These are phyloP conservation scores for Oligia fasciuncula DNA, from an alignment of 2,888 invertebrate genomes.

Conservation along the genomic window DNA sequence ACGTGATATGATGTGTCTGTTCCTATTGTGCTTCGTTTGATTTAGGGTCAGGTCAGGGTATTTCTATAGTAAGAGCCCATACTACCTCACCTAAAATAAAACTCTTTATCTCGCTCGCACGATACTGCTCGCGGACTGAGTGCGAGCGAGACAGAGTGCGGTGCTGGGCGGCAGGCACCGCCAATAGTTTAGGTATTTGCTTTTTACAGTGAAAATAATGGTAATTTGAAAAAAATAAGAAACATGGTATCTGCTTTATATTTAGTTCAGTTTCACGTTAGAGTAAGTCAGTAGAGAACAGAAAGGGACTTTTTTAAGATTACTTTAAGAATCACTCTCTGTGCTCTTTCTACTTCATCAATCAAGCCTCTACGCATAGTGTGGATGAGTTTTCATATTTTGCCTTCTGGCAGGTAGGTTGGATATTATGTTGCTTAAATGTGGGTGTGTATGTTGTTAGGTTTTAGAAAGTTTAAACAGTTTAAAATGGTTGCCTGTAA, in stretches of 20 bases:
- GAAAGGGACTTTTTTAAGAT: neutral
- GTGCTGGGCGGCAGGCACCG: too few species aligned
- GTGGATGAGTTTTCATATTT: neutral
- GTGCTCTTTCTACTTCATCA: slow-evolving; percentile 2
- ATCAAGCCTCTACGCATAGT: neutral
- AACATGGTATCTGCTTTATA: too few species aligned
- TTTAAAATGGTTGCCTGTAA: too few species aligned
- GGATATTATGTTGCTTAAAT: neutral
- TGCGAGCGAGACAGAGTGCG: too few species aligned
- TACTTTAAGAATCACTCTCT: neutral
- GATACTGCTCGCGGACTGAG: too few species aligned
- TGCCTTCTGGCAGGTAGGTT: neutral
- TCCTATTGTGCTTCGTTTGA: neutral
- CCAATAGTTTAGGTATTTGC: too few species aligned
- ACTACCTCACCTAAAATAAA: too few species aligned
- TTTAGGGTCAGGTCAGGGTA: neutral
- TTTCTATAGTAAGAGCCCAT: neutral
- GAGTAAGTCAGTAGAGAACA: neutral
- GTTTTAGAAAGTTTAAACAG: neutral
- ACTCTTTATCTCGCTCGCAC: too few species aligned
- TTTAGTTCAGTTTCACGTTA: neutral
- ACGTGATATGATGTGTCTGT: too few species aligned
- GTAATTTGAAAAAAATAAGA: too few species aligned
- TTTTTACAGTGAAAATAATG: too few species aligned
- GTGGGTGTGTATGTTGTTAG: too few species aligned